These are phyloP conservation scores for Chionis minor DNA, from an alignment of 2,113 vertebrate genomes.

Conservation along the genomic window DNA sequence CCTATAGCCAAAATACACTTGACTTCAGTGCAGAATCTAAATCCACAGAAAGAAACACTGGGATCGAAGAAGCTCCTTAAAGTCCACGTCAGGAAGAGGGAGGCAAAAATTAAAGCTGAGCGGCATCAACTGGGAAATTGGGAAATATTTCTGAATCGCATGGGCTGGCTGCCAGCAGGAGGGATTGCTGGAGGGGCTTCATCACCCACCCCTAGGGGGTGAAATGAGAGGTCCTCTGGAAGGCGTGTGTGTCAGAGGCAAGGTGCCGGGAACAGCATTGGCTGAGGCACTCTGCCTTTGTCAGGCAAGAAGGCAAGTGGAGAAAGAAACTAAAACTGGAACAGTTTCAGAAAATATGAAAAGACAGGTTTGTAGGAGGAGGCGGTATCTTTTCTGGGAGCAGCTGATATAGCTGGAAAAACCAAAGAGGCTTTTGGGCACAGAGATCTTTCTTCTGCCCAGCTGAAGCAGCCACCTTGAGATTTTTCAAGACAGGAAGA, in stretches of 20 bases:
- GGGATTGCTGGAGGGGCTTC: neutral
- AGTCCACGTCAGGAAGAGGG: neutral
- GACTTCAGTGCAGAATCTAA: neutral
- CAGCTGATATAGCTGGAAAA: neutral
- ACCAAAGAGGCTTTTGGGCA: neutral
- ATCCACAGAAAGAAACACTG: neutral
- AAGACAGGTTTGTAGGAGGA: neutral
- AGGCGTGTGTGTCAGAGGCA: neutral
- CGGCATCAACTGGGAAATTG: neutral
- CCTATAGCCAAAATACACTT: neutral
- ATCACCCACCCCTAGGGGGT: neutral
- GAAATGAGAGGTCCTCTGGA: neutral
- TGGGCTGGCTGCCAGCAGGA: neutral
- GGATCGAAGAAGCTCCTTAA: neutral
- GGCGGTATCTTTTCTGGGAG: neutral
- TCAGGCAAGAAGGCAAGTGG: neutral
- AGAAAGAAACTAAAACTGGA: neutral
- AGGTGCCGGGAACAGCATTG: rapidly evolving
- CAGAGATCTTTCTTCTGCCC: neutral
- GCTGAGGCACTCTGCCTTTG: neutral
- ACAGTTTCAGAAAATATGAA: neutral
- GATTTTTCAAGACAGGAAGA: neutral
- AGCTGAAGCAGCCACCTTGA: neutral
- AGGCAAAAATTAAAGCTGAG: neutral
- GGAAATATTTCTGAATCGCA: neutral